Evolutionary conservation across 1,140 invertebrate species (phyloP), one percentile per base, ranked within the genome.

Genomic region (Patella vulgata): DNA sequence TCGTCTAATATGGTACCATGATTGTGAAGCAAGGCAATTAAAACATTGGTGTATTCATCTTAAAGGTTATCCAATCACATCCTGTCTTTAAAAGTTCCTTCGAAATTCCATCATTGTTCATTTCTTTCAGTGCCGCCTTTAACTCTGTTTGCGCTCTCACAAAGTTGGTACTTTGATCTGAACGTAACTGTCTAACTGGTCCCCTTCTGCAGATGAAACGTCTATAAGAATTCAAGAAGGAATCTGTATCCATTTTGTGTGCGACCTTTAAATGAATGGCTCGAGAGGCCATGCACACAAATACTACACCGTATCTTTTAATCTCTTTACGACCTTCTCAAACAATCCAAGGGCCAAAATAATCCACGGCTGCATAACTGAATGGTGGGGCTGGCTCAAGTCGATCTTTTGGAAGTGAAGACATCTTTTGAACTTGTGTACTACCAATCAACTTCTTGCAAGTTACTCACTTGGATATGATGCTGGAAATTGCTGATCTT

Each of bases 251-350:
- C 53, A 74, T 52, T 19, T 68, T 61, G 43, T 72, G 64, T 2
- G 67, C 53, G 36, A 66, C 52, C 52, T 73, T 62, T 33, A 75
- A 61, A 47, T 75, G 73, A 12, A 72, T 47, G 5, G 66, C 63
- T 52, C 63, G 51, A 2, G 63, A 28, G 28, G 63, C 30, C 43
- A 73, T 27, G 44, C 64, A 73, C 14, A 65, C 70, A 44, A 76
- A 48, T 40, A 74, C 40, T 8, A 72, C 36, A 43, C 67, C 70
- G 59, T 70, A 74, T 47, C 62, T 23, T 39, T 74, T 74, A 1
- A 63, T 28, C 31, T 63, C 50, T 31, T 69, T 70, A 4, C 63
- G 51, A n/a, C 61, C 69, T 28, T 70, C 36, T 27, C 71, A 74
- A 12, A 71, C 67, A 39, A 65, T 19, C n/a, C 65, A 68, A 8